Conservation (phyloP, 2,113 vertebrate genomes). For the Bettongia penicillata region DNA sequence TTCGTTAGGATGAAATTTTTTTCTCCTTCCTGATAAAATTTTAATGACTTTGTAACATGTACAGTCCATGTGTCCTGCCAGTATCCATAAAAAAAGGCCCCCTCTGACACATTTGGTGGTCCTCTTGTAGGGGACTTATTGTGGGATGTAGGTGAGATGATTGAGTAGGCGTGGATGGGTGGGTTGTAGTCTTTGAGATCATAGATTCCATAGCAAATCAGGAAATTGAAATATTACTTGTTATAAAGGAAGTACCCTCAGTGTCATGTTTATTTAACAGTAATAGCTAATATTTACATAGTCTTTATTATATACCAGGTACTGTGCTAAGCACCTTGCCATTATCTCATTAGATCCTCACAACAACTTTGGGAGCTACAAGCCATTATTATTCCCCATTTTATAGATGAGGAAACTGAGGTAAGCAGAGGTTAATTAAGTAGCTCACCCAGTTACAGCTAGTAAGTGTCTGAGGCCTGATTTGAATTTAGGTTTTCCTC, state of each 20-base stretch:
- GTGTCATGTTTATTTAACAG: neutral
- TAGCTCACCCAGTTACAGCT: neutral
- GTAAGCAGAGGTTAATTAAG: neutral
- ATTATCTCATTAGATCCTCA: neutral
- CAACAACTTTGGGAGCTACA: neutral
- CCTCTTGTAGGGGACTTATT: neutral
- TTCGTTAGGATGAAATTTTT: conserved; percentile 38
- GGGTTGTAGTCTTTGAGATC: neutral
- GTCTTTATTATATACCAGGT: neutral
- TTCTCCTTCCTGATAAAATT: neutral
- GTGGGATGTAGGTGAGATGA: neutral
- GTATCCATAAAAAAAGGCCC: neutral
- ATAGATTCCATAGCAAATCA: neutral
- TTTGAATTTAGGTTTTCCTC: neutral
- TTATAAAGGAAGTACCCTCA: conserved; percentile 13
- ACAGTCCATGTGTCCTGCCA: neutral
- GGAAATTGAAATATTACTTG: neutral
- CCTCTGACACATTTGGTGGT: neutral
- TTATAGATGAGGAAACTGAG: neutral
- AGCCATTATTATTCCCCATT: neutral
- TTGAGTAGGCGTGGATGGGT: neutral
- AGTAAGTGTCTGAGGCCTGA: neutral
- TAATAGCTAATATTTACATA: neutral
- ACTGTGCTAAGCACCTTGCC: neutral
- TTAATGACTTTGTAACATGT: neutral